A percentile compares a stretch with the other conserved stretches of the same genome.
phyloP scores from a whole-genome alignment of 2,888 invertebrate genomes.

The Criorhina ranunculi region DNA sequence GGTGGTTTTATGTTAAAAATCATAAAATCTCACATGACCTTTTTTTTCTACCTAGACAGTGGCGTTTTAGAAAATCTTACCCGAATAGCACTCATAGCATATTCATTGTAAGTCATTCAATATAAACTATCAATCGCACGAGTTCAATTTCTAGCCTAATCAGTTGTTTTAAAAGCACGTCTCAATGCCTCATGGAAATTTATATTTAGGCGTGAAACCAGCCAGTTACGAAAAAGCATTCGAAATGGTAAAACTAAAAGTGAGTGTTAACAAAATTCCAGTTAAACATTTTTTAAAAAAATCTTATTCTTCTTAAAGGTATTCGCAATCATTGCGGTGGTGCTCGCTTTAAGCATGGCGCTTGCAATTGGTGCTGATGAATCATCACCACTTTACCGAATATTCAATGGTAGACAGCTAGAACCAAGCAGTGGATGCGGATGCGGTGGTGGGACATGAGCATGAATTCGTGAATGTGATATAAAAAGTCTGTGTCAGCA shows the following conservation, averaged over 20 bases:
- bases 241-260: slow-evolving; percentile 51
- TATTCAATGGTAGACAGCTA: slow-evolving; percentile 7
- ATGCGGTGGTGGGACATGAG: slow-evolving; percentile 30
- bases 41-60: neutral
- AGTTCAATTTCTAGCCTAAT: slow-evolving; percentile 25
- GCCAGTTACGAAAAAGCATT: slow-evolving; percentile 17
- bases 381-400: neutral
- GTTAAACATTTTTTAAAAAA: slow-evolving; percentile 11
- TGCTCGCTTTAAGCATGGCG: slow-evolving; percentile 37
- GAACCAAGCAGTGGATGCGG: slow-evolving; percentile 26
- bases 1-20: too few relatives aligned
- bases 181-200: neutral
- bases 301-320: slow-evolving; percentile 36
- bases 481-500: slow-evolving; percentile 32
- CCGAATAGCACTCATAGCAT: neutral
- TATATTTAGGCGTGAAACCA: slow-evolving; percentile 29
- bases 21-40: too few relatives aligned
- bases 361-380: slow-evolving; percentile 17
- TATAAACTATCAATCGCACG: slow-evolving; percentile 48
- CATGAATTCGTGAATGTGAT: neutral
- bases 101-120: neutral
- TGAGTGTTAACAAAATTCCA: slow-evolving; percentile 27
- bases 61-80: neutral
- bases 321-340: slow-evolving; percentile 40
- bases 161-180: slow-evolving; percentile 59